phyloP scores from a whole-genome alignment of 92 coral and sea anemone species.

The Umimayanthus kanabou region DNA sequence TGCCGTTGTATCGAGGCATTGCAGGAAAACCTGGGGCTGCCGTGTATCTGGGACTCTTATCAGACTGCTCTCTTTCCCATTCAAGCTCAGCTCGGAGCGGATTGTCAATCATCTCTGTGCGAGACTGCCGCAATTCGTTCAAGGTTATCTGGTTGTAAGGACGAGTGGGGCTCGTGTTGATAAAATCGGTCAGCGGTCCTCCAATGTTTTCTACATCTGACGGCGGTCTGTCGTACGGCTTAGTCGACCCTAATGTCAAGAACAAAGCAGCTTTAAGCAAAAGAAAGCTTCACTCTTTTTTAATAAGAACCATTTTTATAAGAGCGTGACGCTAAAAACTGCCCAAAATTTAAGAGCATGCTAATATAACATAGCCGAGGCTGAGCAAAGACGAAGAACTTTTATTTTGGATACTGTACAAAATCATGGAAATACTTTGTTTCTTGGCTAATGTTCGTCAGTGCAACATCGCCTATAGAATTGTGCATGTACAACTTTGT shows the following conservation, averaged over 20 bases:
- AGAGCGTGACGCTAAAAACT: no score
- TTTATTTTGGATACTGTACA: no score
- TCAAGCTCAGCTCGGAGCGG: slow-evolving; percentile 40
- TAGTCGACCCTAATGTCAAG: slow-evolving; percentile 4
- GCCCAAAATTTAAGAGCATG: no score
- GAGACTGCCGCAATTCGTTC: slow-evolving; percentile 32
- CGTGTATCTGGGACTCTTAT: slow-evolving; percentile 23
- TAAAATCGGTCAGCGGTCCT: slow-evolving; percentile 7
- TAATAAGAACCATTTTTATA: no score
- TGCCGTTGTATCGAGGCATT: slow-evolving; percentile 11
- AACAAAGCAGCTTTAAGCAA: no score
- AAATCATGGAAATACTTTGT: no score
- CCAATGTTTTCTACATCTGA: slow-evolving; percentile 23
- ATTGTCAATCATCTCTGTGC: slow-evolving; percentile 42
- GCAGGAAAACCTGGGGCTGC: slow-evolving; percentile 10
- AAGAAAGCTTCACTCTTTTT: neutral
- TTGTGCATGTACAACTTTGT: no score
- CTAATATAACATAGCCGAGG: no score
- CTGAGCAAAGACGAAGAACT: no score
- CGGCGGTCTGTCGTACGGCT: neutral
- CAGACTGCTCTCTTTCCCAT: slow-evolving; percentile 32
- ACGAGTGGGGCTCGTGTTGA: neutral
- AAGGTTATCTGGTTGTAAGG: slow-evolving; percentile 20
- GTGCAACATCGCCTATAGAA: no score
- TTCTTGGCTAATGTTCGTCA: no score